These are phyloP conservation scores for Schizotus pectinicornis DNA, from an alignment of 2,888 invertebrate genomes.

Conservation along the genomic window DNA sequence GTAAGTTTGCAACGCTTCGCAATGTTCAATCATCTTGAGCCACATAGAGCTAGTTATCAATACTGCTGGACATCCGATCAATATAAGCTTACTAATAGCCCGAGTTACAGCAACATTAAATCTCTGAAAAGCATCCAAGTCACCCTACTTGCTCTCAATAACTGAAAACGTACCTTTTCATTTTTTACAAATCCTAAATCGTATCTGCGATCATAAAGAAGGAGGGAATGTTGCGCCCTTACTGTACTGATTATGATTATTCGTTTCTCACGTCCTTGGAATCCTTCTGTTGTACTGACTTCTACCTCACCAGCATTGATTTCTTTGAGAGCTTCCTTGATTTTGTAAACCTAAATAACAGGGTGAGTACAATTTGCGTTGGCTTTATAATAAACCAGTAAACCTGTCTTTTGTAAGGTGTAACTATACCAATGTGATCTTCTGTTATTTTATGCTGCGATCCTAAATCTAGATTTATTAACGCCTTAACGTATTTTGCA, in stretches of 20 bases:
- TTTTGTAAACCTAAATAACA: conserved; percentile 53
- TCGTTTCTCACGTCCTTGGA: conserved; percentile 85
- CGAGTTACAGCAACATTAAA: conserved; percentile 79
- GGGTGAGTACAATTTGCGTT: conserved; percentile 12
- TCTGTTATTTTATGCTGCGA: conserved; percentile 42
- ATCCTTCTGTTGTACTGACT: conserved; percentile 85
- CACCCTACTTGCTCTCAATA: not conserved
- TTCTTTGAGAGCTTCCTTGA: conserved; percentile 57
- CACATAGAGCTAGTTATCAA: conserved; percentile 54
- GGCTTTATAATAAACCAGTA: not conserved
- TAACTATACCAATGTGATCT: conserved; percentile 65
- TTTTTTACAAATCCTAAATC: conserved; percentile 63
- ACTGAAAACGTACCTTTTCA: conserved; percentile 44
- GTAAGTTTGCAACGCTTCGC: conserved; percentile 52
- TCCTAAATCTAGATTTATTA: conserved; percentile 59
- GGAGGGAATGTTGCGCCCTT: conserved; percentile 65
- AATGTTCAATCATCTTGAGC: conserved; percentile 55
- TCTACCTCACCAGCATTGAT: conserved; percentile 61
- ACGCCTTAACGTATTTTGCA: conserved; percentile 63
- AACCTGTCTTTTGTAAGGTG: conserved; percentile 64
- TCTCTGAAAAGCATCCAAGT: conserved; percentile 59
- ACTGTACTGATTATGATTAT: conserved; percentile 85
- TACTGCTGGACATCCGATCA: conserved; percentile 64
- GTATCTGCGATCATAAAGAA: conserved; percentile 64
- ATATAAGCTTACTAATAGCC: conserved; percentile 72